These are phyloP conservation scores for Ophraella communa DNA, from an alignment of 2,888 invertebrate genomes.

Conservation along the genomic window DNA sequence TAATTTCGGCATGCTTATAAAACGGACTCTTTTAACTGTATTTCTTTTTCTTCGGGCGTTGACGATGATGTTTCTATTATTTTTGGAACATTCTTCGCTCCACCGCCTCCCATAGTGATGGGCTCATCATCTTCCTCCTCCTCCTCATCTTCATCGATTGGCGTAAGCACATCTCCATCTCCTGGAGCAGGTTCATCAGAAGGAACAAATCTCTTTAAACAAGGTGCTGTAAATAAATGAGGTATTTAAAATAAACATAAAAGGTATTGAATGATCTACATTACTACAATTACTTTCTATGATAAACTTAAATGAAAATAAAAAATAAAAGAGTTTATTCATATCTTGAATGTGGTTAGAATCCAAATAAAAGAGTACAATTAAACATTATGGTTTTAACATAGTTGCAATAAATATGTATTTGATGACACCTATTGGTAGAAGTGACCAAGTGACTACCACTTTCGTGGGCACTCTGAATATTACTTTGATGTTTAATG, in stretches of 20 bases:
- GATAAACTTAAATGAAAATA: too few relatives aligned
- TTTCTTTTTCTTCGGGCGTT: slow-evolving; percentile 64
- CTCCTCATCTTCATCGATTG: slow-evolving; percentile 83
- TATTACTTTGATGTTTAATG: too few relatives aligned
- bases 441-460: too few relatives aligned
- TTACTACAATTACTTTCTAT: too few relatives aligned
- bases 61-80: slow-evolving; percentile 78
- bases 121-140: slow-evolving; percentile 75
- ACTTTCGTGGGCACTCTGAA: too few relatives aligned
- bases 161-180: slow-evolving; percentile 73
- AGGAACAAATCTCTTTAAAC: slow-evolving; percentile 66
- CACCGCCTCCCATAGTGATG: slow-evolving; percentile 67
- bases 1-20: slow-evolving; percentile 60
- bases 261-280: too few relatives aligned
- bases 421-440: too few relatives aligned
- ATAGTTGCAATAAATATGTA: too few relatives aligned
- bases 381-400: too few relatives aligned
- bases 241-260: not conserved
- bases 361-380: too few relatives aligned
- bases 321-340: too few relatives aligned
- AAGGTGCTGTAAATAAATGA: slow-evolving; percentile 67
- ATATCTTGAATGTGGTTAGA: too few relatives aligned
- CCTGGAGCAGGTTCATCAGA: slow-evolving; percentile 56
- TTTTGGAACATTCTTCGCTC: slow-evolving; percentile 65
- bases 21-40: slow-evolving; percentile 77